Evolutionary conservation across 2,113 vertebrate species (phyloP), one percentile per base, ranked within the genome.

Genomic region (Tupaia tana): DNA sequence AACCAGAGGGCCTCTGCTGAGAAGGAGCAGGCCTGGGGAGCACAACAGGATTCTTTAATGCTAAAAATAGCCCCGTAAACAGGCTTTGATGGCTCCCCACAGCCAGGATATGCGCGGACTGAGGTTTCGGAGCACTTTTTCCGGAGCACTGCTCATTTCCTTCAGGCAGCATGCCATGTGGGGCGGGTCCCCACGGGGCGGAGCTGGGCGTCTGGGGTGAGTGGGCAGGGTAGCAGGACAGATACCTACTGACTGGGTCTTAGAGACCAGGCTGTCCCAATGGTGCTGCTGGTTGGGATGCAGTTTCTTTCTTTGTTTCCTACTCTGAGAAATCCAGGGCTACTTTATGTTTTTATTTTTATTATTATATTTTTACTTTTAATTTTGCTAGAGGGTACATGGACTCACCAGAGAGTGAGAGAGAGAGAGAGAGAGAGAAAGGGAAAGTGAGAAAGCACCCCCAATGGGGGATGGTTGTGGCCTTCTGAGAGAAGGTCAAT

Each of bases 1-100:
- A 96, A 91, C 70, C 83, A 81, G 95, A 96, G 54, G 80, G 91
- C 29, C 91, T 97, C 89, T 71, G 88, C 93, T 94, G 90, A 94
- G 96, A 88, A 3, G 43, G 92, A 64, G 94, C 95, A 93, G 59
- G 93, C 95, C 54, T 85, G 94, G 95, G 96, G 97, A 98, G 97
- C 94, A 97, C 97, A 95, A 97, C 96, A 95, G 97, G 93, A 95
- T 79, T 89, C 97, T 98, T 98, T 98, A 90, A 98, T 97, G 98
- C 98, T 98, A 98, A 98, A 99, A 99, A 98, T 98, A 99, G 93
- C 67, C 86, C 83, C 73, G 97, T 98, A 98, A 98, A 98, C 98
- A 98, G 98, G 96, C 98, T 99, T 98, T 98, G 98, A 98, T 98
- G 98, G 98, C 98, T 98, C 98, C 98, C 96, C 96, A 97, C 97